These are phyloP conservation scores for Chaetophractus vellerosus DNA, from an alignment of 2,797 vertebrate species.

Conservation along the genomic window DNA sequence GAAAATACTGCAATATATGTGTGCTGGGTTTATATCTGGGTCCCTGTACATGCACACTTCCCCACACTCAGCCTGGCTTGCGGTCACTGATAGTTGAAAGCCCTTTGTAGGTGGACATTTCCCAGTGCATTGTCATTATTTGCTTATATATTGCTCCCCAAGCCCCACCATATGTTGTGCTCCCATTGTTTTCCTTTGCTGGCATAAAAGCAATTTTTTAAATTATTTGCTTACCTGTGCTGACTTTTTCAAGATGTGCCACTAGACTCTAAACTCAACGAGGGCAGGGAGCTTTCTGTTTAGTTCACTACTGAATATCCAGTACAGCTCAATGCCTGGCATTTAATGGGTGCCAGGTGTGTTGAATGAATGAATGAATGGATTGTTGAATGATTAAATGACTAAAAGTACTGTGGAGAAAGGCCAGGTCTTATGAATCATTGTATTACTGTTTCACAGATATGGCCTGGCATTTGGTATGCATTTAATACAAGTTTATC, in stretches of 20 bases:
- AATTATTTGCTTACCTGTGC: background rate
- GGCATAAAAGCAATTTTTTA: background rate
- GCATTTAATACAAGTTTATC: conserved; percentile 9
- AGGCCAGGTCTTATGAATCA: background rate
- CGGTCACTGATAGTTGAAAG: no score
- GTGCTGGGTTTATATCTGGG: background rate
- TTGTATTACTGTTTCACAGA: background rate
- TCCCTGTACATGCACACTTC: background rate
- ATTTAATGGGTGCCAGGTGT: background rate
- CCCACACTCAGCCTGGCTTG: no score
- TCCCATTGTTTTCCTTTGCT: background rate
- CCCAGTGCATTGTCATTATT: background rate
- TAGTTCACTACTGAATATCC: background rate
- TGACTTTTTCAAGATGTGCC: background rate
- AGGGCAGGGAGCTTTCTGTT: background rate
- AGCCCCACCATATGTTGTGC: background rate
- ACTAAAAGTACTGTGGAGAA: background rate
- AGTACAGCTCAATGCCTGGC: no score
- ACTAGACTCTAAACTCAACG: background rate
- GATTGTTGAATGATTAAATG: background rate
- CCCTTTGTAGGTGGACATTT: background rate
- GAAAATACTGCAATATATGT: background rate
- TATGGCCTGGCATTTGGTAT: background rate
- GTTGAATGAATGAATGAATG: background rate
- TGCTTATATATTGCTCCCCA: background rate